Conservation (phyloP, 2,888 invertebrate genomes). For the Spialia ferax region DNA sequence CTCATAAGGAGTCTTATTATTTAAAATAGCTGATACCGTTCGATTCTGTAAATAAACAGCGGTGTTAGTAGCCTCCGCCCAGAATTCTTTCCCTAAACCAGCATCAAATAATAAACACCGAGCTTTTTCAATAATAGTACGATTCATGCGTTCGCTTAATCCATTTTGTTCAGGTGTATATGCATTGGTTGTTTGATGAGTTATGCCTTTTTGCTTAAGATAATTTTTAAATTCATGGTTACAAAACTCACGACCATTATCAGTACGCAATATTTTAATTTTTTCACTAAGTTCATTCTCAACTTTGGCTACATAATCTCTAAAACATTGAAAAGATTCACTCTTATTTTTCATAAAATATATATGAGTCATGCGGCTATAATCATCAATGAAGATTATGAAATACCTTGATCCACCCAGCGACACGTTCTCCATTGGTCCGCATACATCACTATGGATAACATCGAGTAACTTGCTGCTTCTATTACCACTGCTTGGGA, state of each 20-base stretch:
- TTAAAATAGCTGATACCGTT: neutral
- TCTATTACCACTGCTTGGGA: neutral
- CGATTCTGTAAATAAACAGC: neutral
- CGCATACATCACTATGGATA: neutral
- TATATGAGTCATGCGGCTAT: neutral
- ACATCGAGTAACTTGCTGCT: neutral
- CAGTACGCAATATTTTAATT: neutral
- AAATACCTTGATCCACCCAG: slow-evolving; percentile 1
- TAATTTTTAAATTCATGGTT: neutral
- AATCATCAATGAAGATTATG: neutral
- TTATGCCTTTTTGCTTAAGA: neutral
- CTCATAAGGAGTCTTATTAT: slow-evolving; percentile 1
- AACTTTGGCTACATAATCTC: neutral
- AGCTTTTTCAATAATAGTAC: neutral
- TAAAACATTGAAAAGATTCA: neutral
- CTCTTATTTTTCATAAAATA: neutral
- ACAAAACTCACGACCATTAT: neutral
- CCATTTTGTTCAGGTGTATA: neutral
- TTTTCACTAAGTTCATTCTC: neutral
- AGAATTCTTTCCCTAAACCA: neutral
- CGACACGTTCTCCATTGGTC: neutral
- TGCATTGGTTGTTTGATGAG: neutral
- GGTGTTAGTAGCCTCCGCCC: neutral
- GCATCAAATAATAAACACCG: slow-evolving; percentile 2
- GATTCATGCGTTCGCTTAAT: neutral